These are phyloP conservation scores for Autographa gamma DNA, from an alignment of 2,888 invertebrate species.

Conservation along the genomic window DNA sequence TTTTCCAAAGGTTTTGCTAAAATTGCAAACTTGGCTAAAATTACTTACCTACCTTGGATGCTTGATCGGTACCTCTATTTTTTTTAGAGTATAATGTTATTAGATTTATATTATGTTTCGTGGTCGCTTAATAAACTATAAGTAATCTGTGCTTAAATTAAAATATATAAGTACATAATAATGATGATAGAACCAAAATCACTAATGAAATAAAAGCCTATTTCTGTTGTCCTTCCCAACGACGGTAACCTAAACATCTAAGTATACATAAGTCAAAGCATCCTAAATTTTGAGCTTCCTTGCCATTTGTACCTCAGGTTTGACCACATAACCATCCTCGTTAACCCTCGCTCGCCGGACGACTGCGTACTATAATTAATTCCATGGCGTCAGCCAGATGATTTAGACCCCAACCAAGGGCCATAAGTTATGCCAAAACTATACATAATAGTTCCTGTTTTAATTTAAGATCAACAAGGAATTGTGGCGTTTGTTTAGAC, in stretches of 20 bases:
- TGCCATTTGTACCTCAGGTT: conserved; percentile 30
- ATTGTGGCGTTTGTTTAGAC: conserved; percentile 36
- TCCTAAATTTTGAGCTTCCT: conserved; percentile 21
- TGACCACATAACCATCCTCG: conserved; percentile 44
- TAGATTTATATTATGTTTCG: no score
- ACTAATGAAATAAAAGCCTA: neutral
- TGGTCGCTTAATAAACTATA: no score
- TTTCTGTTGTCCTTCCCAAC: neutral
- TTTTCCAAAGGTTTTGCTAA: no score
- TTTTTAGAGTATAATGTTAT: no score
- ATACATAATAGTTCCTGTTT: conserved; percentile 50
- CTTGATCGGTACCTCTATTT: no score
- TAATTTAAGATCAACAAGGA: conserved; percentile 57
- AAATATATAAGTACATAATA: no score
- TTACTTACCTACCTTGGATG: no score
- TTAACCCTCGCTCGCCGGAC: conserved; percentile 47
- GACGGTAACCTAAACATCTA: neutral
- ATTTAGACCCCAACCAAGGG: conserved; percentile 40
- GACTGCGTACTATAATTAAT: conserved; percentile 55
- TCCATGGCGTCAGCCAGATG: conserved; percentile 42
- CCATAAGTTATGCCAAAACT: conserved; percentile 52
- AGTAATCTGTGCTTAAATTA: no score
- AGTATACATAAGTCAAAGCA: conserved; percentile 6
- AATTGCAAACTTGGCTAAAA: no score
- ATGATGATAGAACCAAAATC: neutral